Evolutionary conservation across 2,113 vertebrate genomes (phyloP).

Genomic region (Eolophus roseicapilla): DNA sequence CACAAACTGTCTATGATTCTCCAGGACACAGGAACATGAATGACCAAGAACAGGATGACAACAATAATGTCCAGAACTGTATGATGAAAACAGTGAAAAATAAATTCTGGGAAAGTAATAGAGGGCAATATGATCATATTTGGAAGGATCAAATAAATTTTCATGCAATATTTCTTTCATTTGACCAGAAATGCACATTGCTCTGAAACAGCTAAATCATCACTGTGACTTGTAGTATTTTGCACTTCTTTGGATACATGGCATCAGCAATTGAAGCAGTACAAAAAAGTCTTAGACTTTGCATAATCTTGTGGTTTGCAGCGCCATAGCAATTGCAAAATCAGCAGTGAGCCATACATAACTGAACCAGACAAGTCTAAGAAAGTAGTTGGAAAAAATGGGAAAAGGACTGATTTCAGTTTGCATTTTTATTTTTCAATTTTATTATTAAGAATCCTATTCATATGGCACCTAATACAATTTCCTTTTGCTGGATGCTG

Average conservation of each 20-base stretch:
- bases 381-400: neutral
- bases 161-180: neutral
- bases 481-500: neutral
- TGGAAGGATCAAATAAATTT: neutral
- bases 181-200: neutral
- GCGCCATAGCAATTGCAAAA: neutral
- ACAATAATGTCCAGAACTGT: neutral
- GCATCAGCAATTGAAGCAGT: neutral
- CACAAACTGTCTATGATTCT: neutral
- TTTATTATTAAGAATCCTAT: neutral
- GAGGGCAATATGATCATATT: neutral
- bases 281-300: neutral
- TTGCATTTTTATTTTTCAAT: neutral
- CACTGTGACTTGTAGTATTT: neutral
- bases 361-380: neutral
- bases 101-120: neutral
- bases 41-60: neutral
- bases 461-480: neutral
- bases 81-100: neutral
- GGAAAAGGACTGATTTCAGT: neutral
- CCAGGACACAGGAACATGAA: neutral
- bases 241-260: neutral
- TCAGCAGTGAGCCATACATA: neutral
- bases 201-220: neutral
- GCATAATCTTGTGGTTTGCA: neutral